Base-by-base conservation (phyloP, 2,797 vertebrate species). In the Scolopax bukidnonensis region DNA sequence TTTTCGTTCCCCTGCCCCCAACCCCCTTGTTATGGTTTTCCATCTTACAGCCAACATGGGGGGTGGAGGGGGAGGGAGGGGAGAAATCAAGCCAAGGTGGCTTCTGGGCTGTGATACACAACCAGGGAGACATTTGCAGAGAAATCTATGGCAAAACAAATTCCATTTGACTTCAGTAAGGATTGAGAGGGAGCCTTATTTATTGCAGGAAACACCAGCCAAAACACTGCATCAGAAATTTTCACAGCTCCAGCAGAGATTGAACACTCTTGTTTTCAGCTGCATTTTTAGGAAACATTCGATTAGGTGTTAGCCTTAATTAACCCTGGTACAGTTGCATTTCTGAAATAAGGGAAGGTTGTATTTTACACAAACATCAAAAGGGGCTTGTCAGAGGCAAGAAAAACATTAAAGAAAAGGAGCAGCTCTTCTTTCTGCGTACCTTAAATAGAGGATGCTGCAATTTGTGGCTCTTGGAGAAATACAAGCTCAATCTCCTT, bases 391-490 rank as follows among this genome's bases (percentile, higher is more conserved):
- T 77, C 33, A 87, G 56, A 1, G 3, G 57, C 53, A 74, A 32
- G 48, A 84, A 90, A 79, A 85, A 15, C 8, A 41, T 0, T 11
- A 30, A 88, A 51, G 56, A 74, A 70, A 93, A 64, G 38, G 25
- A 94, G 27, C 51, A 75, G 59, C 48, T 77, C 59, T 88, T 71
- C 77, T 0, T 0, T 30, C 9, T 67, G 18, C 3, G 2, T 67
- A 16, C 57, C 70, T 80, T 68, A 79, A 86, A 76, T n/a, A 88
- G 40, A 79, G 7, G 78, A 56, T 56, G 48, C 10, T 80, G 74
- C 70, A 92, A 33, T 90, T 76, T 78, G 54, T 57, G 51, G 65
- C 68, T 86, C 61, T 78, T 50, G 64, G 59, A 81, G 54, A 89
- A 84, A 95, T 32, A 38, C 28, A 86, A 83, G 32, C 43, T 80